These are phyloP conservation scores for Homarus americanus DNA, from an alignment of 1,140 invertebrate genomes.

Conservation along the genomic window DNA sequence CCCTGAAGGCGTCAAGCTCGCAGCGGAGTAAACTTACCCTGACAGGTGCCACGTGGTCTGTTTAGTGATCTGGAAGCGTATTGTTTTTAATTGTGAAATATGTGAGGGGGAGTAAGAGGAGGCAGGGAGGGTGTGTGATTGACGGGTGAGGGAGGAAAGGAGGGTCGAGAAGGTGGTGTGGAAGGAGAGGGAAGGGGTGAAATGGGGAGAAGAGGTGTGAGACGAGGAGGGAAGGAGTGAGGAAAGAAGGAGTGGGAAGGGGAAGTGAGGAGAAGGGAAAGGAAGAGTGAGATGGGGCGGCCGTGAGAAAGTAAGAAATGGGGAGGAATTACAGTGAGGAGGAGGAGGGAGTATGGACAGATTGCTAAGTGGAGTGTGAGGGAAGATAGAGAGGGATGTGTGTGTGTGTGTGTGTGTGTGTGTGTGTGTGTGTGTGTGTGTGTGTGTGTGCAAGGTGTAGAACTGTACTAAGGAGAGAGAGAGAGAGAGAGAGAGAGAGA, in stretches of 20 bases:
- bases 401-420: neutral
- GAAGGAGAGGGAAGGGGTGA: too few relatives aligned
- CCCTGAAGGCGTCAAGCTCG: too few relatives aligned
- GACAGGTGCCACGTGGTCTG: conserved; percentile 7
- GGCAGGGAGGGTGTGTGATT: too few relatives aligned
- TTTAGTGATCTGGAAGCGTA: conserved; percentile 15
- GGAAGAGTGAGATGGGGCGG: neutral
- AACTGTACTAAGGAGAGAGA: neutral
- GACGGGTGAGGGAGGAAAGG: too few relatives aligned
- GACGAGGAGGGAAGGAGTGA: neutral
- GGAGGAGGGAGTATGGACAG: neutral
- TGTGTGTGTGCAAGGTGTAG: neutral
- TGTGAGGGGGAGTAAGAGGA: neutral
- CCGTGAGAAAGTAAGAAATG: neutral
- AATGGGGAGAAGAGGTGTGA: neutral
- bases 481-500: neutral
- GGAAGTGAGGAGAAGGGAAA: too few relatives aligned
- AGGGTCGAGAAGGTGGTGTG: too few relatives aligned
- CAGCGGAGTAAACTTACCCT: neutral
- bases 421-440: neutral
- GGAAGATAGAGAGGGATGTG: neutral
- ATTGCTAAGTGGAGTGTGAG: neutral
- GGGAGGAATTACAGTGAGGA: neutral
- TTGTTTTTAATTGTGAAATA: conserved; percentile 30
- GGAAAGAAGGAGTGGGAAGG: neutral